Evolutionary conservation across 2,113 vertebrate species (phyloP), one percentile per base, ranked within the genome.

Genomic region (Dasyornis broadbenti): DNA sequence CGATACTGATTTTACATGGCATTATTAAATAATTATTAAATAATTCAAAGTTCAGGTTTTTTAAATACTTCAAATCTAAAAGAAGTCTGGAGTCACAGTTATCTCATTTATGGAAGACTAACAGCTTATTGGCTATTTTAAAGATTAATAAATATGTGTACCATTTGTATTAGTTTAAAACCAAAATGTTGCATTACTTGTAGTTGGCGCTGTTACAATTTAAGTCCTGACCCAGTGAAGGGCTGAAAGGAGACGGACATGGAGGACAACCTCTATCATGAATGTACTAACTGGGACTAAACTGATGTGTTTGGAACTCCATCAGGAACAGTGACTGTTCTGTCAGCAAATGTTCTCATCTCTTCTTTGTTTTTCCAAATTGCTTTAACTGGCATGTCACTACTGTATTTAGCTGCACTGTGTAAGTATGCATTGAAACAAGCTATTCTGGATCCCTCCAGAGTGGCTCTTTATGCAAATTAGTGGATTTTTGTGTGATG

Each of bases 71-170:
- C n/a, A n/a, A n/a, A n/a, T n/a, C n/a, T n/a, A n/a, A n/a, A n/a
- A n/a, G n/a, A n/a, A n/a, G 17, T 30, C 15, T 33, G 2, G 24
- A 80, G 24, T 77, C 21, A 19, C 0, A 0, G 1, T 50, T 63
- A 16, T 35, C 10, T 69, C 15, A 4, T 63, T 66, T 42, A 19
- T 59, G 33, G 20, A 84, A 70, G 18, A 5, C 31, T 83, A 39
- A 21, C 7, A 40, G 13, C 7, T 54, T 70, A 31, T 28, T 39
- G 28, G 1, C 20, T 49, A 1, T 31, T 70, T 57, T 22, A 65
- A 20, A 52, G 50, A 12, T 75, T 69, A 59, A 50, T 82, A 63
- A 4, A 7, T 9, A 5, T 21, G 8, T 61, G 8, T 17, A 56
- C 54, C 3, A 10, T 24, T 53, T 45, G 2, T 45, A 50, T 57